A percentile compares a stretch with the other conserved stretches of the same genome.
Evolutionary conservation across 2,113 vertebrate species (phyloP).

Genomic region (Machaerirhynchus nigripectus): DNA sequence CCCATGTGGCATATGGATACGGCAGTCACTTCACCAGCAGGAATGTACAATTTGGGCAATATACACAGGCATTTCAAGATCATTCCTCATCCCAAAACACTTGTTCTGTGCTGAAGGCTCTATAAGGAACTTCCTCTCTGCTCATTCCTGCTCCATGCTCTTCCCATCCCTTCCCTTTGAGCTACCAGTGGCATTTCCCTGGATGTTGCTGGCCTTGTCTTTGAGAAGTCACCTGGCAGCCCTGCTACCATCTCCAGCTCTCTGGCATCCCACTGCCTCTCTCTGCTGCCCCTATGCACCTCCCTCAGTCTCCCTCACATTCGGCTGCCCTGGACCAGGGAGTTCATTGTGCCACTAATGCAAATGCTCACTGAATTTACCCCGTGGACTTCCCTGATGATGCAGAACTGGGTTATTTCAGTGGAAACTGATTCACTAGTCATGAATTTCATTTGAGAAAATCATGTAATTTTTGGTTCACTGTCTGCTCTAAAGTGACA

Average conservation of each 20-base stretch:
- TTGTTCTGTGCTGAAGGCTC: neutral
- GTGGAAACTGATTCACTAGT: neutral
- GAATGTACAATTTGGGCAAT: neutral
- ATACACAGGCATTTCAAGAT: neutral
- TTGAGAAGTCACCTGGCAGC: neutral
- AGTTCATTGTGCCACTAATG: neutral
- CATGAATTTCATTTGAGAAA: constrained; percentile 10
- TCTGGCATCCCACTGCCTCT: neutral
- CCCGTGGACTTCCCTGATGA: neutral
- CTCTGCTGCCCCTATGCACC: neutral
- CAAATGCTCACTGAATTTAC: neutral
- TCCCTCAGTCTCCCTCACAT: neutral
- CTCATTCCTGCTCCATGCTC: neutral
- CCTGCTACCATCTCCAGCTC: neutral
- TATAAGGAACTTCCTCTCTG: neutral
- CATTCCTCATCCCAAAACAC: neutral
- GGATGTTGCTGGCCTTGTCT: neutral
- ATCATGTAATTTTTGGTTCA: neutral
- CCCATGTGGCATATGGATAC: neutral
- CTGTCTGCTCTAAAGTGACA: neutral
- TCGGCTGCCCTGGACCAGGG: neutral
- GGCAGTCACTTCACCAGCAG: neutral
- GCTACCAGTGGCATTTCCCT: neutral
- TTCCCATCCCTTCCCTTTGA: neutral
- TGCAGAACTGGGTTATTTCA: neutral